Percentiles rank a stretch among this genome's conserved stretches.
These are phyloP conservation scores for Hirtodrosophila cameraria DNA, from an alignment of 2,888 invertebrate genomes.

Conservation along the genomic window DNA sequence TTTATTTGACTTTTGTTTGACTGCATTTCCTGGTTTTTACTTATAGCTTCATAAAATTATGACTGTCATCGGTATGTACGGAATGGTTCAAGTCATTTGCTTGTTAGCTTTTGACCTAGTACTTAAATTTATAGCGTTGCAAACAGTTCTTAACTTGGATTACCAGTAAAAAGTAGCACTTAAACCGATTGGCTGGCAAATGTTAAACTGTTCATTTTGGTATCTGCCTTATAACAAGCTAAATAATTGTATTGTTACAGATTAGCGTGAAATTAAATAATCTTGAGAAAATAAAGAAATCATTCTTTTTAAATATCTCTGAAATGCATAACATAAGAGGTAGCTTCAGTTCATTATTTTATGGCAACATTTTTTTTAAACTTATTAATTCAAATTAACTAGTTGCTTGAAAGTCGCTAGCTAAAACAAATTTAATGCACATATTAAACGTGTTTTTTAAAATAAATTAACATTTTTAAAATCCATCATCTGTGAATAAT, in stretches of 20 bases:
- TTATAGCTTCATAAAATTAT: constrained; percentile 38
- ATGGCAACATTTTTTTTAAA: too few relatives aligned
- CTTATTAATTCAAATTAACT: too few relatives aligned
- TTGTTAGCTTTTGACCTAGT: constrained; percentile 10
- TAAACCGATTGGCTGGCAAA: constrained; percentile 22
- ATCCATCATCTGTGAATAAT: neutral
- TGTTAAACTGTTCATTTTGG: too few relatives aligned
- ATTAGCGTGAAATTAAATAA: too few relatives aligned
- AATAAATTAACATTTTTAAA: neutral
- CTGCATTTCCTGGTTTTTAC: constrained; percentile 21
- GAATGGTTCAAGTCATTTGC: constrained; percentile 16
- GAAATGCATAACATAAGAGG: too few relatives aligned
- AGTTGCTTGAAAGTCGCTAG: neutral
- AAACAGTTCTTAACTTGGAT: neutral
- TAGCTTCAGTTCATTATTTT: too few relatives aligned
- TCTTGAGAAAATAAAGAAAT: too few relatives aligned
- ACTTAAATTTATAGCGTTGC: constrained; percentile 6
- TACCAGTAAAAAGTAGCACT: constrained; percentile 25
- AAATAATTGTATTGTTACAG: too few relatives aligned
- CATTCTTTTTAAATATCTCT: too few relatives aligned
- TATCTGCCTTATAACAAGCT: too few relatives aligned
- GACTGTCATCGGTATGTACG: constrained; percentile 25
- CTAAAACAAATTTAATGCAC: neutral
- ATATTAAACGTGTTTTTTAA: neutral
- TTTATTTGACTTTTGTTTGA: constrained; percentile 40